Base-by-base conservation (phyloP, 1,140 invertebrate species). In the Sarcophaga peregrina region DNA sequence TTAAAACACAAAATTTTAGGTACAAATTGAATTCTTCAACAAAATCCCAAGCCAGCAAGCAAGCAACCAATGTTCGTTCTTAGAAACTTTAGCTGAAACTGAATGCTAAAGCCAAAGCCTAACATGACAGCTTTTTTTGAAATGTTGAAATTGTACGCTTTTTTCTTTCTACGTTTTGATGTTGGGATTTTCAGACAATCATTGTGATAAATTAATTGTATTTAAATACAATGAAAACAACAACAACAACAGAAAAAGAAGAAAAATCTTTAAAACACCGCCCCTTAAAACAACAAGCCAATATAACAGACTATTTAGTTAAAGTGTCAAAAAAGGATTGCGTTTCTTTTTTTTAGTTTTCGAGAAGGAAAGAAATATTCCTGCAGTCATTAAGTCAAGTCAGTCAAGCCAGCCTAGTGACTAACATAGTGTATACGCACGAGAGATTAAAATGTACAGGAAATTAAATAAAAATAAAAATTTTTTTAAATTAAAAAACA, bases 41-140 rank as follows among this genome's bases (percentile, higher is more conserved):
- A 76, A 50, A 76, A 76, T 76, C 47, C n/a, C 50, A 76, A 78
- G 37, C 75, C 50, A 52, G 47, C 50, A 20, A 78, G 75, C 50
- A 78, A 78, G 4, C 13, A 37, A 37, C 25, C 25, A 37, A 37
- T 37, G 25, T 37, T 15, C 45, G 25, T 37, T 15, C 45, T 4
- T 47, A 78, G 17, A 78, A 78, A 76, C 17, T 8, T 25, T 37
- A 25, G 17, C 7, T 8, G 48, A 78, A 78, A n/a, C n/a, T n/a
- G n/a, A n/a, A n/a, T n/a, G 20, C 17, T n/a, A 78, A 78, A 78
- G 25, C 75, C n/a, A 78, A 78, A 78, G 75, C 75, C 25, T 11
- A 78, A 78, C 75, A 78, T 78, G 75, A 78, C 75, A 78, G 75
- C 47, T 78, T 52, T 78, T n/a, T 50, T 46, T 25, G 50, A 48